phyloP scores from a whole-genome alignment of 2,113 vertebrate species.

The Pedetes capensis region DNA sequence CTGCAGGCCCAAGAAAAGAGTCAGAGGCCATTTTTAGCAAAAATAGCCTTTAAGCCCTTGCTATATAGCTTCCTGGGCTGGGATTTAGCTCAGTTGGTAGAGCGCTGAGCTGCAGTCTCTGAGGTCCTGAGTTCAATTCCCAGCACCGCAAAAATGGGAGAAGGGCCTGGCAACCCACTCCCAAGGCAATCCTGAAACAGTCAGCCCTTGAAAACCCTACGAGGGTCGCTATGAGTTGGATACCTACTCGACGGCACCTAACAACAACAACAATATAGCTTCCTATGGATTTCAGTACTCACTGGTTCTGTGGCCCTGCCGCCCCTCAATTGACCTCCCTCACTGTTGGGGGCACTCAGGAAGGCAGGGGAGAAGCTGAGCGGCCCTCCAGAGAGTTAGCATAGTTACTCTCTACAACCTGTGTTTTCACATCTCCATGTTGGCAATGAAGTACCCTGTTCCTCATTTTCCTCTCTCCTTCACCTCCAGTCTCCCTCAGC shows the following conservation, averaged over 20 bases:
- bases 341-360: neutral
- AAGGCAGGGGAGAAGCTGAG: neutral
- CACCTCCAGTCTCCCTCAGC: neutral
- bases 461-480: no score
- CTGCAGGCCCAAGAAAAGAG: neutral
- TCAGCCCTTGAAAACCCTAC: no score
- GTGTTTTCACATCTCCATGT: neutral
- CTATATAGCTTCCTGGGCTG: neutral
- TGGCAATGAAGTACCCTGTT: no score
- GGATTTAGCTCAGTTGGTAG: no score
- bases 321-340: accelerated
- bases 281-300: neutral
- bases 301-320: neutral
- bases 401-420: neutral
- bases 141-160: no score
- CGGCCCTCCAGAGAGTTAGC: neutral
- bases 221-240: no score
- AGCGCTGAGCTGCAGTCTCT: no score
- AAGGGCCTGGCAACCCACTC: no score
- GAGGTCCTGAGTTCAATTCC: no score
- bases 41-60: neutral
- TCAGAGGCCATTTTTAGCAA: neutral
- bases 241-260: no score
- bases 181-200: no score
- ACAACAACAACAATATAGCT: no score